Conservation (phyloP, 2,113 vertebrate genomes). For the Micromys minutus region DNA sequence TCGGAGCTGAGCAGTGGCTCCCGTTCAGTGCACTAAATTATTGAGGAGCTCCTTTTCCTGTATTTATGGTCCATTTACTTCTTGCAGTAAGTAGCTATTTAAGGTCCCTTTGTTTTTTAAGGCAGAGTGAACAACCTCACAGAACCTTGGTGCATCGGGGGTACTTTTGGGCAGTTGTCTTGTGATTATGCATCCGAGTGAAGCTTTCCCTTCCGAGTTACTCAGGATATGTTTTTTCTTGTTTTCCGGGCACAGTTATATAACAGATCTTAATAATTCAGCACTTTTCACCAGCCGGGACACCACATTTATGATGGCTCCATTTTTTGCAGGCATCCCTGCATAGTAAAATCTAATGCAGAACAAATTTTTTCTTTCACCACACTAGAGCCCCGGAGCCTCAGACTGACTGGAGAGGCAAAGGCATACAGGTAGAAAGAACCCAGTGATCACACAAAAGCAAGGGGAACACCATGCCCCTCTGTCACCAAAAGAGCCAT, state of each 20-base stretch:
- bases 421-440: neutral
- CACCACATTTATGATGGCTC: neutral
- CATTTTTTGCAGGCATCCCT: neutral
- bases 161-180: neutral
- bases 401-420: neutral
- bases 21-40: neutral
- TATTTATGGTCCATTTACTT: constrained; percentile 41
- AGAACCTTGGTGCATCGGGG: constrained; percentile 8
- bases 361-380: neutral
- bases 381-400: neutral
- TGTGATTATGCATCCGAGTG: neutral
- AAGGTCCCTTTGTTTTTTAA: neutral
- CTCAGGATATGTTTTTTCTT: neutral
- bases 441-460: neutral
- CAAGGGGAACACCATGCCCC: neutral
- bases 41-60: constrained; percentile 20
- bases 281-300: neutral
- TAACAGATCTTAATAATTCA: neutral
- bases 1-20: neutral
- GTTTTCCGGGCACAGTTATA: neutral
- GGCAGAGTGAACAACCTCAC: constrained; percentile 2
- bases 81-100: constrained; percentile 46
- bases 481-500: neutral
- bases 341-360: neutral
- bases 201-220: neutral